These are phyloP conservation scores for Oceanodroma leucorhoa DNA, from an alignment of 2,797 vertebrate genomes.

Conservation along the genomic window DNA sequence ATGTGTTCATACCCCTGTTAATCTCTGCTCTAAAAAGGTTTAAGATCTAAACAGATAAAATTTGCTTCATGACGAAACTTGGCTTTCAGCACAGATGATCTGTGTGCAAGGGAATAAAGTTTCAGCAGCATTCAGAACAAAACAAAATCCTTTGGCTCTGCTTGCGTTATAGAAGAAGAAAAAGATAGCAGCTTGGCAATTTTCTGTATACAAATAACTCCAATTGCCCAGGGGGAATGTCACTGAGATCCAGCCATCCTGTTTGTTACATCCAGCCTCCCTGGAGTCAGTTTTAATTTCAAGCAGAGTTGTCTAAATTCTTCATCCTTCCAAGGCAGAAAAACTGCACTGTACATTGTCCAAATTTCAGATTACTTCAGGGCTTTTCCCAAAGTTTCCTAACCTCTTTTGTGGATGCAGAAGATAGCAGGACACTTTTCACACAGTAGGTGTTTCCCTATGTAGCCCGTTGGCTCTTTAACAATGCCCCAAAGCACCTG, in stretches of 20 bases:
- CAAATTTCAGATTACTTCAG: conserved; percentile 19
- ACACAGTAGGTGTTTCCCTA: not conserved
- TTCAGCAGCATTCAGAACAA: not conserved
- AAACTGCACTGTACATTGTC: conserved; percentile 1
- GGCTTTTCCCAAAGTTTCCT: conserved; percentile 1
- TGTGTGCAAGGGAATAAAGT: not conserved
- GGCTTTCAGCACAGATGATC: conserved; percentile 1
- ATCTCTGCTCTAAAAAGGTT: conserved; percentile 25
- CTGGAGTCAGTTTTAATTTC: conserved; percentile 29
- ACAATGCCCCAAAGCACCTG: not conserved
- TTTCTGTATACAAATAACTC: conserved; percentile 22
- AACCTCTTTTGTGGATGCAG: not conserved
- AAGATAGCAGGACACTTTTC: not conserved
- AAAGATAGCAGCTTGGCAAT: conserved; percentile 34
- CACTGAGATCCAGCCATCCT: not conserved
- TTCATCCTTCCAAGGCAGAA: conserved; percentile 13
- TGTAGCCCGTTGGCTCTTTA: not conserved
- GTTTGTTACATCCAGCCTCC: not conserved
- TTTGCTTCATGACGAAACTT: not conserved
- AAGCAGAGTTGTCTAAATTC: not conserved
- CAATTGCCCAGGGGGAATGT: conserved; percentile 30
- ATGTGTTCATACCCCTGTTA: not conserved
- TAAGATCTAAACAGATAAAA: conserved; percentile 52
- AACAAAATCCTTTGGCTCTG: not conserved
- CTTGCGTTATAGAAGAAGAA: not conserved